Evolutionary conservation across 2,888 invertebrate genomes (phyloP).

Genomic region (Sinodicranocentrus sp.): DNA sequence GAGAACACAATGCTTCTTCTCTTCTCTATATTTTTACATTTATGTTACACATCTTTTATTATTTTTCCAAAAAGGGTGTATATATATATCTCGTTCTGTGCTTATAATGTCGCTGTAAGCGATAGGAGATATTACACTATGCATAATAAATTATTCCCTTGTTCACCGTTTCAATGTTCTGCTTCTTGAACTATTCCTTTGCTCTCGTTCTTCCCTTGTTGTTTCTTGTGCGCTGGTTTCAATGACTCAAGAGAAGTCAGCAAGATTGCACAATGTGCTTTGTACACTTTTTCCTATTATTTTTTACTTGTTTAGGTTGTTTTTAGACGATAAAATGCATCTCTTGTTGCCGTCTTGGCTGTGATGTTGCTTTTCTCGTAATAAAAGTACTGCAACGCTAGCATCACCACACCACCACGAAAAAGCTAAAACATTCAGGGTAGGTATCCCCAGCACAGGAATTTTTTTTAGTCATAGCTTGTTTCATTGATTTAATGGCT

Average conservation of each 20-base stretch:
- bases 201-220: background rate
- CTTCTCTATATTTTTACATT: too few relatives aligned
- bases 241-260: background rate
- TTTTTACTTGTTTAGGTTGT: slow-evolving; percentile 39
- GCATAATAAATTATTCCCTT: slow-evolving; percentile 68
- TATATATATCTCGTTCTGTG: too few relatives aligned
- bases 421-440: slow-evolving; percentile 20
- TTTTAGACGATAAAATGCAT: slow-evolving; percentile 60
- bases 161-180: slow-evolving; percentile 67
- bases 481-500: slow-evolving; percentile 67
- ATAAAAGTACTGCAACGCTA: slow-evolving; percentile 41
- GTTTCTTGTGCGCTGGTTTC: background rate
- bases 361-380: slow-evolving; percentile 30
- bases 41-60: too few relatives aligned
- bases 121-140: slow-evolving; percentile 54
- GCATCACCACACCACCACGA: slow-evolving; percentile 11
- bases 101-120: slow-evolving; percentile 11
- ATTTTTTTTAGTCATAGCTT: slow-evolving; percentile 41
- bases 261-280: slow-evolving; percentile 20
- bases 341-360: slow-evolving; percentile 31
- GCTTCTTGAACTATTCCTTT: slow-evolving; percentile 42
- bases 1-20: too few relatives aligned
- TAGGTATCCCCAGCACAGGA: slow-evolving; percentile 25
- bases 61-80: too few relatives aligned
- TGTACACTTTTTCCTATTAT: slow-evolving; percentile 31